A percentile compares a stretch with the other conserved stretches of the same genome.
These are phyloP conservation scores for Silurus aristotelis DNA, from an alignment of 2,797 vertebrate species.

Conservation along the genomic window DNA sequence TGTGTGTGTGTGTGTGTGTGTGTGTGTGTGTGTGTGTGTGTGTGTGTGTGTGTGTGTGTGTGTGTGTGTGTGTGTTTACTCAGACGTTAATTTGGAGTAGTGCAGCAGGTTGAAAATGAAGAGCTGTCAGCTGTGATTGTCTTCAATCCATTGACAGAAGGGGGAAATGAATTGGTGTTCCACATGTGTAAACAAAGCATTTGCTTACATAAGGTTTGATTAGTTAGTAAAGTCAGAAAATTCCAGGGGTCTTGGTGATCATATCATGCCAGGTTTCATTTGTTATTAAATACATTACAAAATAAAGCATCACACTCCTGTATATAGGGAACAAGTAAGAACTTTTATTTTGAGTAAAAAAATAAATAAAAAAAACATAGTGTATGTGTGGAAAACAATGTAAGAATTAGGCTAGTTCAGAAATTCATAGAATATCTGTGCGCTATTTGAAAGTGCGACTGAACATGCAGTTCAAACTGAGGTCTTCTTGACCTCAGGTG, in stretches of 20 bases:
- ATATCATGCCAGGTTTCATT: not conserved
- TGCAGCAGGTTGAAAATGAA: constrained; percentile 49
- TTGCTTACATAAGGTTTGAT: constrained; percentile 11
- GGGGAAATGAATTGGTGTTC: constrained; percentile 24
- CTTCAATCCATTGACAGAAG: constrained; percentile 38
- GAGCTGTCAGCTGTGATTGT: constrained; percentile 44
- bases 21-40: not conserved
- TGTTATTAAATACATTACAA: too few species aligned
- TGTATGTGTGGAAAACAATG: not conserved
- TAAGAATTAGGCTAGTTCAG: constrained; percentile 10
- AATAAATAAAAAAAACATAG: not conserved
- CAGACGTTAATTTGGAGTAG: constrained; percentile 41
- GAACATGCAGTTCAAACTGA: constrained; percentile 58
- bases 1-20: too few species aligned
- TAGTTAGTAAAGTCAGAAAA: constrained; percentile 8
- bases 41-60: constrained; percentile 33
- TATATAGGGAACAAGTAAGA: not conserved
- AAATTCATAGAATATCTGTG: constrained; percentile 2
- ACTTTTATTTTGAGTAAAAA: too few species aligned
- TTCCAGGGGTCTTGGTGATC: not conserved
- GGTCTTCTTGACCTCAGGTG: constrained; percentile 81
- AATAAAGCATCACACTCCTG: not conserved
- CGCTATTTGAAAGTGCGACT: constrained; percentile 36
- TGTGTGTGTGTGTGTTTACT: constrained; percentile 39
- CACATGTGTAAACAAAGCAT: not conserved